A percentile compares a stretch with the other conserved stretches of the same genome.
Evolutionary conservation across 2,113 vertebrate genomes (phyloP).

Genomic region (Sebastes schlegelii): DNA sequence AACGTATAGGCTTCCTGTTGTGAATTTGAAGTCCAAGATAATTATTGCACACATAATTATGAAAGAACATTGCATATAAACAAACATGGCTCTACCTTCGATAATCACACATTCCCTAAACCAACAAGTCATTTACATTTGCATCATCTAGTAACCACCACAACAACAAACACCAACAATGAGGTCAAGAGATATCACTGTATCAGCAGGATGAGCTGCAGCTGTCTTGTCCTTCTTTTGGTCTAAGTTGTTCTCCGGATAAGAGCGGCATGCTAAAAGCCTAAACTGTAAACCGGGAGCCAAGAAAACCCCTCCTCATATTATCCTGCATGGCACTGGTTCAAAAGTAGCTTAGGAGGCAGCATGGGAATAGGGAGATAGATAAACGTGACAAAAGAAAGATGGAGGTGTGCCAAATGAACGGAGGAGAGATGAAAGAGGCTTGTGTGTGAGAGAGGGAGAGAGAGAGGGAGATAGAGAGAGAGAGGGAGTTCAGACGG

Average conservation of each 20-base stretch:
- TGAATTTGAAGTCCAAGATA: not conserved
- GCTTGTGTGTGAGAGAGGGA: not conserved
- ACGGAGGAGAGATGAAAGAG: slow-evolving; percentile 57
- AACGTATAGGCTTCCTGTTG: not conserved
- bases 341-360: slow-evolving; percentile 54
- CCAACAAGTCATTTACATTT: slow-evolving; percentile 7
- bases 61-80: slow-evolving; percentile 18
- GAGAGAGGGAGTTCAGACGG: slow-evolving; percentile 25
- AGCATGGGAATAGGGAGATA: slow-evolving; percentile 56
- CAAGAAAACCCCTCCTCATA: slow-evolving; percentile 32
- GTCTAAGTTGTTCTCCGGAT: slow-evolving; percentile 27
- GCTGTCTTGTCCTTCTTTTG: slow-evolving; percentile 27
- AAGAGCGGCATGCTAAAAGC: slow-evolving; percentile 6
- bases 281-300: not conserved
- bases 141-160: slow-evolving; percentile 2
- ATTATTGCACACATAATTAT: not conserved
- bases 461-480: too few relatives aligned
- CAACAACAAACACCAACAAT: slow-evolving; percentile 17
- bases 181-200: not conserved
- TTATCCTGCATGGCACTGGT: slow-evolving; percentile 55
- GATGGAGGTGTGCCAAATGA: slow-evolving; percentile 64
- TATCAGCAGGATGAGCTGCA: slow-evolving; percentile 17
- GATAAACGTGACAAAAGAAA: slow-evolving; percentile 62
- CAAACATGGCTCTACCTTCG: not conserved
- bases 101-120: not conserved